Evolutionary conservation across 2,113 vertebrate genomes (phyloP).

Genomic region (Phyllostomus discolor): DNA sequence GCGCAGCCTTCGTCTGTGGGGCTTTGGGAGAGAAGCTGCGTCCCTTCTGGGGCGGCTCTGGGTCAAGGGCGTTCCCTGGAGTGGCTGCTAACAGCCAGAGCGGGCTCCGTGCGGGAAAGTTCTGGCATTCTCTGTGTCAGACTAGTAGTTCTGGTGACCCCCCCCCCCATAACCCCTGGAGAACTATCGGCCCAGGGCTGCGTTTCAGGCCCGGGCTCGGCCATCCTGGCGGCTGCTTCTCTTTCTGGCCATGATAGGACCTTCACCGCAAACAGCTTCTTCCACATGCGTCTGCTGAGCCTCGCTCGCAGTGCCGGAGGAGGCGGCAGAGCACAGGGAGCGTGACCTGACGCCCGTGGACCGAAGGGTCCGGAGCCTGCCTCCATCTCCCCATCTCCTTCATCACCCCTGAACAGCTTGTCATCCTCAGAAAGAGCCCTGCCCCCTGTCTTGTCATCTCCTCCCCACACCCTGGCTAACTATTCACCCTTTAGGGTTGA

Average conservation of each 20-base stretch:
- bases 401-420: neutral
- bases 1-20: neutral
- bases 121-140: neutral
- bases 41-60: neutral
- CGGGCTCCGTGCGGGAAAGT: neutral
- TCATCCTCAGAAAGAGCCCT: neutral
- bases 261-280: neutral
- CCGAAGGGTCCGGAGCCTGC: neutral
- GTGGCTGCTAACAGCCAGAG: rapidly evolving
- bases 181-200: neutral
- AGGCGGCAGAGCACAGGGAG: neutral
- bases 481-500: neutral
- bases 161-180: neutral
- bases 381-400: neutral
- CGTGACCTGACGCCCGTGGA: neutral
- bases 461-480: neutral
- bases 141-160: neutral
- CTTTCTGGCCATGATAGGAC: neutral
- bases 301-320: neutral
- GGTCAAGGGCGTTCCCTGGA: neutral
- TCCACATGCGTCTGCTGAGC: neutral
- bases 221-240: neutral
- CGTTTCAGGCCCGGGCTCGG: neutral
- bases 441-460: neutral
- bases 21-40: neutral